Evolutionary conservation across 2,113 vertebrate genomes (phyloP), one percentile per base, ranked within the genome.

Genomic region (Pseudonaja textilis): DNA sequence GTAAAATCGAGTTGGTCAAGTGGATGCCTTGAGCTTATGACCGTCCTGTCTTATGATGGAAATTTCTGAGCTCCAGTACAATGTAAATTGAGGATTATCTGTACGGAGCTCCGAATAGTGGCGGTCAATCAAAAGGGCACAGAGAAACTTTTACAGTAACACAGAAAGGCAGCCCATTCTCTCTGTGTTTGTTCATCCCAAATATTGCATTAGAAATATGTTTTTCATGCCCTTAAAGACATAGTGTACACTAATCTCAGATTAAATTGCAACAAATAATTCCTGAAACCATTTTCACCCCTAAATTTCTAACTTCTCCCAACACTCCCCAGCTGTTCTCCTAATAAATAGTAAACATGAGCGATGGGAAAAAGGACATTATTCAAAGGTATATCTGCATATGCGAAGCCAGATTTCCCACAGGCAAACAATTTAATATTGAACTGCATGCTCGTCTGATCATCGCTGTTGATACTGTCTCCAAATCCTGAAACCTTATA

Each of bases 341-440:
- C 39, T 25, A 89, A 90, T 69, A 12, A 50, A 50, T 50, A 50
- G 8, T 20, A 88, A 8, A 0, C 0, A 8, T 55, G 7, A 2
- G 93, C 4, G 89, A 18, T 20, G 5, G n/a, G 18, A 11, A 87
- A 95, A 91, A 50, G 2, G 55, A 45, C 56, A 7, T 1, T 0
- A 7, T 92, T 92, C 39, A 89, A 39, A 89, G 45, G 56, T 23
- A 85, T 25, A 26, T 89, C 89, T 92, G 64, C 52, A 34, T 39
- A n/a, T 85, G 42, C 9, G 6, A 85, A n/a, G 69, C 25, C 34
- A 92, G 57, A 54, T 47, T 92, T 92, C 87, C 87, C 55, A 88
- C 52, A 16, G 64, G 57, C 87, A 89, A 92, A 92, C 64, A 69
- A 92, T 88, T 89, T 85, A 50, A 89, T 92, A 89, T 59, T 92